phyloP scores from a whole-genome alignment of 2,113 vertebrate genomes.

The Phylloscopus whistleri region DNA sequence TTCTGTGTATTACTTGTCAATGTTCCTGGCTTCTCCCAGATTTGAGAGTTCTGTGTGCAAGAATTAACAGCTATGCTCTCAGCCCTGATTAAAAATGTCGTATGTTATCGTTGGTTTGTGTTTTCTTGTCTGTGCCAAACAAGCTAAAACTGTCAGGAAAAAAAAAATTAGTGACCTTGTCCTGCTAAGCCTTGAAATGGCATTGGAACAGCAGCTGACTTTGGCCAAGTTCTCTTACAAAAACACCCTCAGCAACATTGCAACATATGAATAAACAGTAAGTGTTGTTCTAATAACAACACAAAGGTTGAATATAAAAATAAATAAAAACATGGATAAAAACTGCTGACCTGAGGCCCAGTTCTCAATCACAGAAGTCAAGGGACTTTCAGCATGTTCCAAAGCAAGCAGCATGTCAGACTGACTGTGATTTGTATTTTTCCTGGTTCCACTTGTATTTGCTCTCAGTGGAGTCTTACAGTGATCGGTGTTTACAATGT shows the following conservation, averaged over 20 bases:
- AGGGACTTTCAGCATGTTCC: neutral
- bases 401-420: neutral
- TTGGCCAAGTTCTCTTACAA: constrained; percentile 3
- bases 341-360: neutral
- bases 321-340: constrained; percentile 40
- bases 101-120: neutral
- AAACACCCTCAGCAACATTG: constrained; percentile 21
- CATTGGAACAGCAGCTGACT: constrained; percentile 19
- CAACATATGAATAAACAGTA: constrained; percentile 35
- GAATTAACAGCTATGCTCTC: neutral
- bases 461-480: rapidly evolving
- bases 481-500: neutral
- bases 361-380: neutral
- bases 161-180: neutral
- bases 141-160: neutral
- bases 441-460: neutral
- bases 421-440: neutral
- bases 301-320: neutral
- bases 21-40: neutral
- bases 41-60: neutral
- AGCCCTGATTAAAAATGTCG: neutral
- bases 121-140: neutral
- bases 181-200: neutral
- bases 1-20: neutral
- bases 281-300: neutral